Evolutionary conservation across 2,888 invertebrate genomes (phyloP).

Genomic region (Perithous albicinctus): DNA sequence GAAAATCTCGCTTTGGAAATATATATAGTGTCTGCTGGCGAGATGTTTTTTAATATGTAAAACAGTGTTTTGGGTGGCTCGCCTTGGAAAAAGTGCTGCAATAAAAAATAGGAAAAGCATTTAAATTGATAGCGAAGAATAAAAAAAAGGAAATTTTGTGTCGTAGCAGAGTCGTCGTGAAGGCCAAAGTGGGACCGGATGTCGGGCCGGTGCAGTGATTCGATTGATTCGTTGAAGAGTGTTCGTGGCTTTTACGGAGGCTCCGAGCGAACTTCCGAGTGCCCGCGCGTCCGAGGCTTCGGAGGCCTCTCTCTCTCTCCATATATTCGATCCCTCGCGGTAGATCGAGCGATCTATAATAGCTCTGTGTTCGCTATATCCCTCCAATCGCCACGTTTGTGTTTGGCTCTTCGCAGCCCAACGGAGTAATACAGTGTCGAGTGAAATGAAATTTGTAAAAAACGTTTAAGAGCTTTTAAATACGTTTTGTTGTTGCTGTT

Average conservation of each 20-base stretch:
- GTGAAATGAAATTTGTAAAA: background rate
- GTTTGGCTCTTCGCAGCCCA: background rate
- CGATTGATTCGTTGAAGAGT: conserved; percentile 79
- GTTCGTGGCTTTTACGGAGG: conserved; percentile 73
- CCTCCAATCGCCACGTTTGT: background rate
- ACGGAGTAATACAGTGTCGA: background rate
- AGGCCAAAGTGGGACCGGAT: conserved; percentile 76
- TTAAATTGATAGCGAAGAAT: background rate
- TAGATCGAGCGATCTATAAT: background rate
- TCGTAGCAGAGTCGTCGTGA: conserved; percentile 2
- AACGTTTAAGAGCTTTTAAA: background rate
- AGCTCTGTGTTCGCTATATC: background rate
- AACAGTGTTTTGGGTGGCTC: conserved; percentile 4
- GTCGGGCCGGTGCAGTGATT: conserved; percentile 80
- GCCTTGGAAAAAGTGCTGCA: background rate
- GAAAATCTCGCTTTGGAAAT: background rate
- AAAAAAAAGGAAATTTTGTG: conserved; percentile 9
- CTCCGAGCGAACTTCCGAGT: conserved; percentile 78
- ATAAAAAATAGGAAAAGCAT: background rate
- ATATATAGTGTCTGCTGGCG: background rate
- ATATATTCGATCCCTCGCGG: conserved; percentile 27
- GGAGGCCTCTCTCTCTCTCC: too few species aligned
- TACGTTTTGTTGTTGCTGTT: too few species aligned
- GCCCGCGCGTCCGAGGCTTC: conserved; percentile 68
- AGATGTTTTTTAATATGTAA: background rate